These are phyloP conservation scores for Sorex maritimensis DNA, from an alignment of 2,797 vertebrate genomes.

Conservation along the genomic window DNA sequence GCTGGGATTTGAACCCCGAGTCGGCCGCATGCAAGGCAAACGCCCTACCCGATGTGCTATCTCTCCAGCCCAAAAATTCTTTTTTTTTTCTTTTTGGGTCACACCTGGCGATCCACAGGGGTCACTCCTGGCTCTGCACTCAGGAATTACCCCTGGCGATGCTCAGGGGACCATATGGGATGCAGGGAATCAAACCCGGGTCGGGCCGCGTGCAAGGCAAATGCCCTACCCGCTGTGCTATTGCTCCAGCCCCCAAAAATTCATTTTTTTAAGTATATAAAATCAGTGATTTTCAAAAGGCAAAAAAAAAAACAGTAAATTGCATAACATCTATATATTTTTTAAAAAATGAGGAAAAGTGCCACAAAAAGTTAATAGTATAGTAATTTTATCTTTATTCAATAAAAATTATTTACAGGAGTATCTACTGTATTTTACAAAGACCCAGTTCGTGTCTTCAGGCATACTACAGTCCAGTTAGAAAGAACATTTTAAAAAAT, in stretches of 20 bases:
- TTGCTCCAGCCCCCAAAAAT: not conserved
- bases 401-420: conserved; percentile 8
- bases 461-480: not conserved
- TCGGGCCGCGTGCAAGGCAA: too few species aligned
- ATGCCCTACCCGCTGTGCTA: too few species aligned
- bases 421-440: not conserved
- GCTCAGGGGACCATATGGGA: too few species aligned
- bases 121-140: too few species aligned
- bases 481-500: not conserved
- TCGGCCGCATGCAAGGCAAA: too few species aligned
- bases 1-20: too few species aligned
- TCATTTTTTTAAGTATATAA: not conserved
- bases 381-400: not conserved
- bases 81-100: too few species aligned
- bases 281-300: not conserved
- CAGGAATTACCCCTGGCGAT: too few species aligned
- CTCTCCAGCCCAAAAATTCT: too few species aligned
- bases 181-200: too few species aligned
- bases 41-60: too few species aligned
- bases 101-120: too few species aligned
- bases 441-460: not conserved
- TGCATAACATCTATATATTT: not conserved
- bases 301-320: conserved; percentile 43
- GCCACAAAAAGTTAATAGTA: conserved; percentile 36
- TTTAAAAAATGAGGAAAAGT: not conserved